Base-by-base conservation (phyloP, 2,888 invertebrate species). In the Buathra laborator region DNA sequence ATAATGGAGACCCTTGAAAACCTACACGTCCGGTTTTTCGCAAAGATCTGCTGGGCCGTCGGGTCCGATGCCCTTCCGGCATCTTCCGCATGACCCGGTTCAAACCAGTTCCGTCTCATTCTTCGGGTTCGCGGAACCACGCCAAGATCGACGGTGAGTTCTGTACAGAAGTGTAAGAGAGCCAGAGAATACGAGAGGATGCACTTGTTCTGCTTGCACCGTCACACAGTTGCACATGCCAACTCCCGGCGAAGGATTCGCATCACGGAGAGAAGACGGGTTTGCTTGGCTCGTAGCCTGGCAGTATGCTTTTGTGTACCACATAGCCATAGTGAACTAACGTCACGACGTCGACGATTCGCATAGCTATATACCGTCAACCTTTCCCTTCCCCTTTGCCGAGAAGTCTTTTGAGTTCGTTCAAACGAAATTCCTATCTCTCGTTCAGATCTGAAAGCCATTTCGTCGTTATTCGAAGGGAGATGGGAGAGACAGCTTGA, bases 31-130 rank as follows among this genome's bases (percentile, higher is more conserved):
- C 46, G 53, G 53, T 48, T 48, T 19, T 24, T 84, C 74, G 51
- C 43, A 16, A 62, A 24, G 56, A 48, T 78, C 64, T 46, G 46
- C 53, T 66, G 59, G 16, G 53, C 37, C 66, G 32, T 48, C 76
- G 80, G 37, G 46, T 66, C 44, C 56, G 53, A 44, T 46, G 48
- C 44, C 32, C 56, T 68, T 37, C 62, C 48, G 64, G 70, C 46
- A 62, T 74, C 77, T 85, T 83, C 81, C 81, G 79, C 64, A 76
- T 84, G 86, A 85, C 83, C 84, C 74, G 67, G 62, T 82, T 80
- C 51, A 37, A 67, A 44, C 59, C 56, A 14, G 37, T 19, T 80
- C 71, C 71, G 67, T 29, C 77, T 71, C 64, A 77, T 84, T 81
- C 76, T 84, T 77, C 56, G 48, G 43, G 46, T 70, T 43, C 70